These are phyloP conservation scores for Oreochromis tanganicae DNA, from an alignment of 2,113 vertebrate genomes.

Conservation along the genomic window DNA sequence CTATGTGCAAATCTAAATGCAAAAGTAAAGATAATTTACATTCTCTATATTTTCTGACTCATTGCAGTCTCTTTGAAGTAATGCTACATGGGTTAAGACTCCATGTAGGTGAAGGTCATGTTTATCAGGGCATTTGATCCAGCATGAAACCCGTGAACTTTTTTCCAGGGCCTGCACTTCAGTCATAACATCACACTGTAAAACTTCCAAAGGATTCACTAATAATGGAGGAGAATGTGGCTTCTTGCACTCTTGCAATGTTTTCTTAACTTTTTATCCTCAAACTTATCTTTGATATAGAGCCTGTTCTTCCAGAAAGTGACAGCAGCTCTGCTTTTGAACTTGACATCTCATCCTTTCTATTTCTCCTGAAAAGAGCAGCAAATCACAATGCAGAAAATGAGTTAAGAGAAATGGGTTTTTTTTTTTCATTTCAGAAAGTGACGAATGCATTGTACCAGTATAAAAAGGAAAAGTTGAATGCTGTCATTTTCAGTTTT, in stretches of 20 bases:
- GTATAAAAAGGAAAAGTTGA: background rate
- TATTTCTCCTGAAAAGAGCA: background rate
- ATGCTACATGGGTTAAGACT: background rate
- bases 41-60: background rate
- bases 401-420: background rate
- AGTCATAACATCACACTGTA: background rate
- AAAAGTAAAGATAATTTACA: background rate
- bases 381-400: background rate
- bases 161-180: background rate
- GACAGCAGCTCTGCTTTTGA: background rate
- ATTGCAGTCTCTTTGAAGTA: background rate
- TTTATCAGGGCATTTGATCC: background rate
- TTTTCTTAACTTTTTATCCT: conserved; percentile 29
- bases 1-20: background rate
- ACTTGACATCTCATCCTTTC: background rate
- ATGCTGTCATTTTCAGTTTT: background rate
- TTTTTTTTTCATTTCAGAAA: background rate
- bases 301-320: background rate
- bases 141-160: background rate
- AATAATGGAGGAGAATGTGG: background rate
- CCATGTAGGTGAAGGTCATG: background rate
- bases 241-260: background rate
- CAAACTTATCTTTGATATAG: background rate
- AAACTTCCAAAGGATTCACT: background rate
- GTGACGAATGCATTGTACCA: background rate